A percentile compares a stretch with the other conserved stretches of the same genome.
phyloP scores from a whole-genome alignment of 1,140 invertebrate species.

The Drosophila equinoxialis region DNA sequence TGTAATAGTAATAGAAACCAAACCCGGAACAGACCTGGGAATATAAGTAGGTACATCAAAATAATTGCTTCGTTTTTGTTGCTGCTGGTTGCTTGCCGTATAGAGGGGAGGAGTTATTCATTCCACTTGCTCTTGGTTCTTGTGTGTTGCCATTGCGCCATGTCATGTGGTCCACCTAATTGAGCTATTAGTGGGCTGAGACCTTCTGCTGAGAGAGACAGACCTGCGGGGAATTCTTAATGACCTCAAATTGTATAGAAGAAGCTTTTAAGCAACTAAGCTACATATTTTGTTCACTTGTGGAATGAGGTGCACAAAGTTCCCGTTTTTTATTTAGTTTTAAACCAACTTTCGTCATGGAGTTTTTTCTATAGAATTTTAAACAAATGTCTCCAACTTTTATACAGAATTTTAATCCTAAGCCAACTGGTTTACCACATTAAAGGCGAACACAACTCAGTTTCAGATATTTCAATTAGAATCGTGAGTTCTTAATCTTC shows the following conservation, averaged over 20 bases:
- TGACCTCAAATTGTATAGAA: conserved; percentile 52
- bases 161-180: conserved; percentile 54
- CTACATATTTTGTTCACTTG: background rate
- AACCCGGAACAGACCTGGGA: conserved; percentile 12
- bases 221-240: conserved; percentile 53
- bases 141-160: conserved; percentile 14
- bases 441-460: too few relatives aligned
- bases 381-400: too few relatives aligned
- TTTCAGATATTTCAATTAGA: too few relatives aligned
- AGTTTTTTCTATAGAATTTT: too few relatives aligned
- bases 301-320: too few relatives aligned
- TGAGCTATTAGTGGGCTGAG: conserved; percentile 61
- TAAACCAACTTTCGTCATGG: background rate
- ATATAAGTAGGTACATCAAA: conserved; percentile 35
- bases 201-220: conserved; percentile 46
- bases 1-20: conserved; percentile 14
- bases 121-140: background rate
- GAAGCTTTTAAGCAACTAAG: conserved; percentile 25
- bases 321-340: too few relatives aligned
- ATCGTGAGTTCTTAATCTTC: too few relatives aligned
- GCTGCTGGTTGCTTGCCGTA: too few relatives aligned
- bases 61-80: conserved; percentile 35
- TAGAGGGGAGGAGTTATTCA: background rate
- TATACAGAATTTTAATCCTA: too few relatives aligned
- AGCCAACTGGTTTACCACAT: too few relatives aligned